These are phyloP conservation scores for Neocrepidodera transversa DNA, from an alignment of 2,888 invertebrate genomes.

Conservation along the genomic window DNA sequence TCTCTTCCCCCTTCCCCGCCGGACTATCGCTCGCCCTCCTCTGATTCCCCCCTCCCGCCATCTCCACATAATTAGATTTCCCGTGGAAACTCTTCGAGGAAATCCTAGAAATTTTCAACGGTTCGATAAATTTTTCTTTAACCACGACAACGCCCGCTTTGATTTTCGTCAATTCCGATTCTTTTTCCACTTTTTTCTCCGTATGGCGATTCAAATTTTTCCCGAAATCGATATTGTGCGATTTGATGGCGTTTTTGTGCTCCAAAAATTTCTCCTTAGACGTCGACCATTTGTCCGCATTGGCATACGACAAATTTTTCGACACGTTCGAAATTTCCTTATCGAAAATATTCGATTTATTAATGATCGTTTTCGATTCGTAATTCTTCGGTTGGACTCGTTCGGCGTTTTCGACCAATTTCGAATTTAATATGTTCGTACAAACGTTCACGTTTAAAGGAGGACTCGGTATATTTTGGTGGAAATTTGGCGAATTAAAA, in stretches of 20 bases:
- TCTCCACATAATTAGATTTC: slow-evolving; percentile 50
- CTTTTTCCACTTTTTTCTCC: slow-evolving; percentile 46
- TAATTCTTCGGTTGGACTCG: slow-evolving; percentile 43
- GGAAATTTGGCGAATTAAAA: slow-evolving; percentile 38
- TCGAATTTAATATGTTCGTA: slow-evolving; percentile 45
- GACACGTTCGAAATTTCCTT: slow-evolving; percentile 45
- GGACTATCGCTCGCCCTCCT: slow-evolving; percentile 55
- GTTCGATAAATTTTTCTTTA: slow-evolving; percentile 64
- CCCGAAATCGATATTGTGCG: slow-evolving; percentile 45
- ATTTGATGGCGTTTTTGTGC: slow-evolving; percentile 40
- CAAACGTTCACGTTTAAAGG: slow-evolving; percentile 46
- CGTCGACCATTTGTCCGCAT: slow-evolving; percentile 54
- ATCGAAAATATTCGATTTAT: slow-evolving; percentile 45
- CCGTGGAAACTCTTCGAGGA: slow-evolving; percentile 62
- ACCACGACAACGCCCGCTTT: slow-evolving; percentile 60
- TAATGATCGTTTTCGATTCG: slow-evolving; percentile 44
- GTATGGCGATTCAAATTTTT: slow-evolving; percentile 46
- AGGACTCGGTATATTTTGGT: slow-evolving; percentile 36
- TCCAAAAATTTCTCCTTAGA: slow-evolving; percentile 57
- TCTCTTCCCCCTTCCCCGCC: slow-evolving; percentile 1
- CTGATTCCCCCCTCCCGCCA: slow-evolving; percentile 41
- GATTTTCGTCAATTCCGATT: slow-evolving; percentile 41
- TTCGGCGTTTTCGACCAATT: slow-evolving; percentile 48
- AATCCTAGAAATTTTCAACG: slow-evolving; percentile 60
- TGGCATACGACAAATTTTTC: slow-evolving; percentile 44